Base-by-base conservation (phyloP, 2,888 invertebrate genomes). In the Helleia helle region DNA sequence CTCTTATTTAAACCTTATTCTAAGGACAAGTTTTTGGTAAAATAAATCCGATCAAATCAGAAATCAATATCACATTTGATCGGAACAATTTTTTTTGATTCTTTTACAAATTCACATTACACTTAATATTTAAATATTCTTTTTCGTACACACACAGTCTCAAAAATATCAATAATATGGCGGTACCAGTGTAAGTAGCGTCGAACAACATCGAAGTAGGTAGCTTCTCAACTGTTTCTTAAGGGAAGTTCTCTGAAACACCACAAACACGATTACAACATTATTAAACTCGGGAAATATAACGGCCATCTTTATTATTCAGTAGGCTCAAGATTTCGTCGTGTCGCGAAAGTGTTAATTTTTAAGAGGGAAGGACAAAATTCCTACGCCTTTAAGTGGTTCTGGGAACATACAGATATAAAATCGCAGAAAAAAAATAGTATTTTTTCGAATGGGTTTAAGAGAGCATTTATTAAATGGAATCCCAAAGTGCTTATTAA, bases 281-380 rank as follows among this genome's bases (percentile, higher is more conserved):
- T 70, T 62, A 65, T 65, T 56, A 62, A 60, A 57, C 55, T 57
- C 55, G 49, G 43, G 50, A 58, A 60, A 59, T 58, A 62, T 56
- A 57, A 58, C 54, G 50, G 55, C 52, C 54, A 51, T 56, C 60
- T 74, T 63, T 62, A 75, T 70, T 71, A 77, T 74, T 76, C 67
- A 77, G 52, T 52, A 54, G 54, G 52, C 56, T 52, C 60, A 63
- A 66, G 69, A 71, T 71, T 66, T 62, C 41, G 50, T 51, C 50
- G 58, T 56, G 58, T 56, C 44, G 57, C 48, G 62, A 56, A 71
- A 72, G 70, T 73, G 73, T 76, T 73, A 73, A 76, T 74, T 75
- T 75, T 76, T 74, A 70, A 76, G 56, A 55, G 59, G 48, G 56
- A 51, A 2, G 53, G 62, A 64, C 64, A 61, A 67, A 66, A 66